Evolutionary conservation across 2,888 invertebrate genomes (phyloP).

Genomic region (Alloplasta piceator): DNA sequence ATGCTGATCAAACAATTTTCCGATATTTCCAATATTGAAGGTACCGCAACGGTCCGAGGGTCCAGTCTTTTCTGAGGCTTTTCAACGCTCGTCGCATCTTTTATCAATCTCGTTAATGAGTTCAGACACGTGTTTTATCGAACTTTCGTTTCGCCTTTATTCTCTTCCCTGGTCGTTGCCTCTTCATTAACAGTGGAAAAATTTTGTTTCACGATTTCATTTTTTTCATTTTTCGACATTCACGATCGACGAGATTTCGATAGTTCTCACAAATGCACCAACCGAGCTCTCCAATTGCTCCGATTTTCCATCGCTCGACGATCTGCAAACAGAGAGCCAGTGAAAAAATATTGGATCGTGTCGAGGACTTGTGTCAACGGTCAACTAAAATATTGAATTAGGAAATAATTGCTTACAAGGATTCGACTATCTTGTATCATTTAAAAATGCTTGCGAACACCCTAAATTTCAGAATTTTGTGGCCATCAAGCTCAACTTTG

Average conservation of each 20-base stretch:
- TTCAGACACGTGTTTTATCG: slow-evolving; percentile 1
- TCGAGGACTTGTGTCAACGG: no score
- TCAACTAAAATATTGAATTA: no score
- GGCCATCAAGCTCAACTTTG: no score
- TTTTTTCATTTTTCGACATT: no score
- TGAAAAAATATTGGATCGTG: no score
- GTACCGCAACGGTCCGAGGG: slow-evolving; percentile 76
- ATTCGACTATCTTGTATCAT: no score
- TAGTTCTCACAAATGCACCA: not conserved
- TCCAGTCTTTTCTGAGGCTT: slow-evolving; percentile 72
- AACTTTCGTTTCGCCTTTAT: not conserved
- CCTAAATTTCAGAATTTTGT: no score
- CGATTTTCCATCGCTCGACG: no score
- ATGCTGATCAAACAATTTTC: slow-evolving; percentile 72
- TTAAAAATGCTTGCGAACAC: no score
- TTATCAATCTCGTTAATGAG: slow-evolving; percentile 23
- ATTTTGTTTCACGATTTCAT: slow-evolving; percentile 13
- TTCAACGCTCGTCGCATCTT: slow-evolving; percentile 69
- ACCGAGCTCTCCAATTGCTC: not conserved
- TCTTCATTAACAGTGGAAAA: not conserved
- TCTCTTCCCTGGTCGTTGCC: not conserved
- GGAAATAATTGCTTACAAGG: no score
- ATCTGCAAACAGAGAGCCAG: no score
- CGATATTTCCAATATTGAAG: slow-evolving; percentile 74
- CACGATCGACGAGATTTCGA: not conserved